These are phyloP conservation scores for Redunca redunca DNA, from an alignment of 2,113 vertebrate species.

Conservation along the genomic window DNA sequence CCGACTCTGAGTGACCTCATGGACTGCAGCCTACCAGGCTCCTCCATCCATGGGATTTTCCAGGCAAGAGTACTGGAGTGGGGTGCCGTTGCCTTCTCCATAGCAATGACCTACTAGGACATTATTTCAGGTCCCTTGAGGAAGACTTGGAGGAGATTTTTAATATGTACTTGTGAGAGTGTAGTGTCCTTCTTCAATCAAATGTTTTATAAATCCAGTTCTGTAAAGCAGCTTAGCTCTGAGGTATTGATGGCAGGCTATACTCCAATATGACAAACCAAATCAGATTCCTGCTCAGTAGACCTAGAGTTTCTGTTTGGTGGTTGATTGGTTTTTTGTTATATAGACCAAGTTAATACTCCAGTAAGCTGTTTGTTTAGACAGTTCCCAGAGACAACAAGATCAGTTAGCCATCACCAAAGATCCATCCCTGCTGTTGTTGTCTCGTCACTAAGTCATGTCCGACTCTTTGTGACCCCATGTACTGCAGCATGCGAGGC, in stretches of 20 bases:
- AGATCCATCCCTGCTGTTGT: neutral
- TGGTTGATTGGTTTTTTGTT: neutral
- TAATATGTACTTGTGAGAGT: neutral
- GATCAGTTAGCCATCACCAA: neutral
- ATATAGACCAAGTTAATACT: neutral
- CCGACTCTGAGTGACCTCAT: rapidly evolving
- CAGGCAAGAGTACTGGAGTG: too few species aligned
- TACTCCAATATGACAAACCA: neutral
- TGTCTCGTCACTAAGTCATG: neutral
- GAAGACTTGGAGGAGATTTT: neutral
- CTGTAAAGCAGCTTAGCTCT: neutral
- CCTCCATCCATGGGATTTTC: too few species aligned
- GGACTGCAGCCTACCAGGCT: too few species aligned
- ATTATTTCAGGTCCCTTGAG: neutral
- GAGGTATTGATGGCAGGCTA: neutral
- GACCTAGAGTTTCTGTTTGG: neutral
- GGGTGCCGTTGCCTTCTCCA: too few species aligned
- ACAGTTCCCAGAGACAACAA: neutral
- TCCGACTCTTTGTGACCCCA: neutral
- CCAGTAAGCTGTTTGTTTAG: neutral
- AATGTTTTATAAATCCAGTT: neutral
- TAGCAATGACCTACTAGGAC: neutral
- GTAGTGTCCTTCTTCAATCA: neutral
- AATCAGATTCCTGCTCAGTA: neutral
- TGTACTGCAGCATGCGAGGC: neutral